These are phyloP conservation scores for Gymnothorax javanicus DNA, from an alignment of 2,797 vertebrate species.

Conservation along the genomic window DNA sequence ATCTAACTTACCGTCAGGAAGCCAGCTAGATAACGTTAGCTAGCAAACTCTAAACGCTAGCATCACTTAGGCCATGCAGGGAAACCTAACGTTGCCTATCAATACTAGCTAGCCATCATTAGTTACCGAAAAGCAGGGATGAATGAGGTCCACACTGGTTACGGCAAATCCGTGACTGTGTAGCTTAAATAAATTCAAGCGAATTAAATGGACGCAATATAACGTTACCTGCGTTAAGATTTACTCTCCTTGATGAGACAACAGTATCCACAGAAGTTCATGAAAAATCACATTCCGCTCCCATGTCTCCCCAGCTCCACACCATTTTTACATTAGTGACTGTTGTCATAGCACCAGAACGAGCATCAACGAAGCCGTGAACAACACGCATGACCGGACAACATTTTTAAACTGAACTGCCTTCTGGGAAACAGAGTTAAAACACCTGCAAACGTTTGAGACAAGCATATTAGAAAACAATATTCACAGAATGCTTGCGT, in stretches of 20 bases:
- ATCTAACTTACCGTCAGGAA: too few relatives aligned
- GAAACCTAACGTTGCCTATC: too few relatives aligned
- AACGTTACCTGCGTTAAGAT: slow-evolving; percentile 46
- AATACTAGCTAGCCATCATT: not conserved
- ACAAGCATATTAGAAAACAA: not conserved
- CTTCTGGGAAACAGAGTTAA: slow-evolving; percentile 54
- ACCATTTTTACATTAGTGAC: slow-evolving; percentile 54
- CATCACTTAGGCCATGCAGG: too few relatives aligned
- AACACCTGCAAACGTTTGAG: not conserved
- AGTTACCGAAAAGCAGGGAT: not conserved
- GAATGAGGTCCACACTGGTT: slow-evolving; percentile 38
- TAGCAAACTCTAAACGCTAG: not conserved
- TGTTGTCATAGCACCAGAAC: slow-evolving; percentile 79
- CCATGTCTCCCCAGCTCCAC: slow-evolving; percentile 41
- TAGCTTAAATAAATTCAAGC: not conserved
- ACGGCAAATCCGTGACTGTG: slow-evolving; percentile 32
- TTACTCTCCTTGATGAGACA: slow-evolving; percentile 10
- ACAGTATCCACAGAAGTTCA: slow-evolving; percentile 34
- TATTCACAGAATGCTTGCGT: not conserved
- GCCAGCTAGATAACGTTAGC: slow-evolving; percentile 8
- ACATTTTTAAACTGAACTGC: not conserved
- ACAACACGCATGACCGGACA: slow-evolving; percentile 58
- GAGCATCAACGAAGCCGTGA: slow-evolving; percentile 29
- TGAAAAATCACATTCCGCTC: slow-evolving; percentile 56
- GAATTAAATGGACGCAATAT: not conserved